Evolutionary conservation across 2,888 invertebrate genomes (phyloP), one percentile per base, ranked within the genome.

Genomic region (Melieria crassipennis): DNA sequence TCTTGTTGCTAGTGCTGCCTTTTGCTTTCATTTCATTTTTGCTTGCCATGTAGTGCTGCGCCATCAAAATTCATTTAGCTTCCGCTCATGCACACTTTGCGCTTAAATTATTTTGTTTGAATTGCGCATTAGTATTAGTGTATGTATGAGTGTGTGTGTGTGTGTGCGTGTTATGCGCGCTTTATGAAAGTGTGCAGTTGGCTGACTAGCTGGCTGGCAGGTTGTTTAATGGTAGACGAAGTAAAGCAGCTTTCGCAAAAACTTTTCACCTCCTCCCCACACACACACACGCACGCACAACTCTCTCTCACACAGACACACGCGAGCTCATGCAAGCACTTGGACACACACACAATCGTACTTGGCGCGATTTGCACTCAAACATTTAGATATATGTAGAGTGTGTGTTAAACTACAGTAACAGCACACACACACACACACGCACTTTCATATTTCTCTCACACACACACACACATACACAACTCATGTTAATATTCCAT

Each of bases 61-160:
- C 74, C 73, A 75, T 76, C 72, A 76, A 73, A 77, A 74, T 77
- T 76, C 75, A 75, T 75, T 75, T 75, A 70, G 72, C 74, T 74
- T 75, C 71, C 78, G 75, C 69, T 73, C 69, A 65, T 70, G 72
- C 65, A 72, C 74, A 73, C 74, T 77, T 72, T 73, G 64, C 65
- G 73, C 71, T 76, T 71, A 74, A 76, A 75, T 74, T 71, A 75
- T 76, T 76, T 75, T 74, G 70, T 75, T 75, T 75, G 68, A 72
- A 73, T 72, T 64, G n/a, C 50, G 16, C 47, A 62, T 3, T 58
- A 5, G 56, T 45, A 55, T 46, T 42, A 30, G 46, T 69, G 30
- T 64, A 45, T 65, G 30, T 10, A 30, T n/a, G 11, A 57, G 30
- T 67, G 55, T 61, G 30, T 42, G 56, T 69, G 70, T 1, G 47